Percentiles rank a stretch among this genome's conserved stretches.
These are phyloP conservation scores for Verasper variegatus DNA, from an alignment of 2,113 vertebrate genomes.

Conservation along the genomic window DNA sequence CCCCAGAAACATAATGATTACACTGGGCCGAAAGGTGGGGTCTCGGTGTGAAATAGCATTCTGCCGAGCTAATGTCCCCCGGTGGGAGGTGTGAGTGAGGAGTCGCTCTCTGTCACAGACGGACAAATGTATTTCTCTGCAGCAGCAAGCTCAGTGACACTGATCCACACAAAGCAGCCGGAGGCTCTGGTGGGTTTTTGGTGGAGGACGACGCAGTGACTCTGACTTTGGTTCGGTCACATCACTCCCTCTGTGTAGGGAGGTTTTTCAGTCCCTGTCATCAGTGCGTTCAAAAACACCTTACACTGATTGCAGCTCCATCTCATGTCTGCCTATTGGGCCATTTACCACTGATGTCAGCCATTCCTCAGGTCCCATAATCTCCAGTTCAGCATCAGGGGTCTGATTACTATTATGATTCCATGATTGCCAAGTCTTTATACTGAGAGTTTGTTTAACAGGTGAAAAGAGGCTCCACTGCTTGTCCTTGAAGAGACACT, in stretches of 20 bases:
- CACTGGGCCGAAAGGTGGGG: conserved; percentile 38
- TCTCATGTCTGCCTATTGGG: not conserved
- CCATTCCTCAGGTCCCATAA: too few relatives aligned
- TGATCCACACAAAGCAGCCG: not conserved
- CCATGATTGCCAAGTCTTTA: too few relatives aligned
- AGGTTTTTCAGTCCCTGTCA: not conserved
- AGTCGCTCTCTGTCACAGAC: conserved; percentile 37
- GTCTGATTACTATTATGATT: too few relatives aligned
- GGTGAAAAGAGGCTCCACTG: too few relatives aligned
- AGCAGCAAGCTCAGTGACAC: conserved; percentile 5
- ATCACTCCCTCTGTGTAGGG: not conserved
- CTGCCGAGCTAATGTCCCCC: conserved; percentile 25
- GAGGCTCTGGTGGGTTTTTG: not conserved
- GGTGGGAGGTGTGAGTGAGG: conserved; percentile 38
- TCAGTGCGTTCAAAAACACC: not conserved
- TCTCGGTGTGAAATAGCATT: conserved; percentile 44
- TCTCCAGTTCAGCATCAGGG: too few relatives aligned
- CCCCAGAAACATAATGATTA: conserved; percentile 39
- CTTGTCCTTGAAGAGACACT: too few relatives aligned
- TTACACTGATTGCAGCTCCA: not conserved
- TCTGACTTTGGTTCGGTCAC: not conserved
- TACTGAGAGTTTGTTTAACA: too few relatives aligned
- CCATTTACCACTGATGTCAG: too few relatives aligned
- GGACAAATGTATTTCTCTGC: conserved; percentile 25
- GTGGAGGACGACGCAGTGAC: not conserved